These are phyloP conservation scores for Hemicrepidius hirtus DNA, from an alignment of 2,888 invertebrate genomes.

Conservation along the genomic window DNA sequence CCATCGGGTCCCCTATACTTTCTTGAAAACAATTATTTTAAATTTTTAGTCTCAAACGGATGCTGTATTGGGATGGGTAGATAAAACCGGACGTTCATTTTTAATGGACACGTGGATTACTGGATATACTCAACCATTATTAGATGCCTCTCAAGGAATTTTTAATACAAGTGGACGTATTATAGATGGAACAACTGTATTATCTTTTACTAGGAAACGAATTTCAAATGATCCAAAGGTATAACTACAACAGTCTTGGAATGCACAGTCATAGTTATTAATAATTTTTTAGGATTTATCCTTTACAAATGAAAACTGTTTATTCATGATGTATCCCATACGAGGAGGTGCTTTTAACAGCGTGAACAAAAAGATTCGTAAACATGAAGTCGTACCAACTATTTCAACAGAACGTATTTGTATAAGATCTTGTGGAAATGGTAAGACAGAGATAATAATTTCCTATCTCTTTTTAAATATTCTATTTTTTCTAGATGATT, in stretches of 20 bases:
- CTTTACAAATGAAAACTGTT: conserved; percentile 87
- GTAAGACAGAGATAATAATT: conserved; percentile 70
- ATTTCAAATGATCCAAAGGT: conserved; percentile 80
- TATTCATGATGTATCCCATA: conserved; percentile 91
- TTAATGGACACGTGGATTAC: conserved; percentile 92
- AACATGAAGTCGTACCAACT: conserved; percentile 83
- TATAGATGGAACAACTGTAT: conserved; percentile 84
- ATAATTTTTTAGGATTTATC: conserved; percentile 79
- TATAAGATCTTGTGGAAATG: conserved; percentile 87
- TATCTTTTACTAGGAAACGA: conserved; percentile 87
- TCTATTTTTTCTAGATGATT: conserved; percentile 71
- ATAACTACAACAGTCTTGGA: conserved; percentile 40
- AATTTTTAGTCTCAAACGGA: conserved; percentile 85
- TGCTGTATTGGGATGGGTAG: conserved; percentile 92
- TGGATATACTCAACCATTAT: conserved; percentile 84
- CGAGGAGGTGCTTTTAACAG: conserved; percentile 88
- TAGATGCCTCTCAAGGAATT: conserved; percentile 85
- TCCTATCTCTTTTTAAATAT: conserved; percentile 20
- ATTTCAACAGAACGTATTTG: conserved; percentile 86
- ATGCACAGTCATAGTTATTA: neutral
- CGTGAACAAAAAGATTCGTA: conserved; percentile 89
- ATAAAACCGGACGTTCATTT: conserved; percentile 85
- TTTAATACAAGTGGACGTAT: conserved; percentile 80
- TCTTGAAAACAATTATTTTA: no score
- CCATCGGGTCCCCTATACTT: no score